phyloP scores from a whole-genome alignment of 2,113 vertebrate species.

The Pseudopodoces humilis region DNA sequence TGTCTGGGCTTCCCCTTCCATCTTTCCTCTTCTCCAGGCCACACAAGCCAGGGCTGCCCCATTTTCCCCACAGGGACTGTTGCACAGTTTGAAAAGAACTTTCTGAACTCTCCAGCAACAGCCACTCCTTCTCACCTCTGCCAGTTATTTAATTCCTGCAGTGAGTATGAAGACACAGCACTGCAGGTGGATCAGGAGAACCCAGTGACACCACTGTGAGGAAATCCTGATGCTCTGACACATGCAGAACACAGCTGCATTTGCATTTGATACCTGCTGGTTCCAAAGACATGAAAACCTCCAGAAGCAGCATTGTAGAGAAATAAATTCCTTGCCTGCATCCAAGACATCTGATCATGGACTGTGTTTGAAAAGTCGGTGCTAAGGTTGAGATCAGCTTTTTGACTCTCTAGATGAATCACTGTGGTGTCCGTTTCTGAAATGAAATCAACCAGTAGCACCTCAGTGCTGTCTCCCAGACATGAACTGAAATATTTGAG shows the following conservation, averaged over 20 bases:
- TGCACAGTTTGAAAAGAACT: neutral
- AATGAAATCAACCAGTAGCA: slow-evolving; percentile 29
- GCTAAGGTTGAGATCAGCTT: slow-evolving; percentile 4
- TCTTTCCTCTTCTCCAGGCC: neutral
- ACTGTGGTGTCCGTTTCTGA: neutral
- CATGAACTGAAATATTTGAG: slow-evolving; percentile 24
- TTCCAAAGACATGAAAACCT: neutral
- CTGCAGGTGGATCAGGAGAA: neutral
- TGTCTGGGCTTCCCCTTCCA: neutral
- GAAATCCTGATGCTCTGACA: neutral
- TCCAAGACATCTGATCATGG: neutral
- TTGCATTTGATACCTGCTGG: neutral
- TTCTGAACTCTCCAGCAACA: neutral
- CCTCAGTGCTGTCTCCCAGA: neutral
- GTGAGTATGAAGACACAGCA: neutral
- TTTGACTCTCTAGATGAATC: slow-evolving; percentile 34
- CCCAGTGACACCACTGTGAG: neutral
- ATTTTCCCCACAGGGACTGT: neutral
- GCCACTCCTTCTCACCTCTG: neutral
- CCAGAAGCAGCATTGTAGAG: neutral
- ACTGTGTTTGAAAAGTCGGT: neutral
- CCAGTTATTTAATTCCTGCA: neutral
- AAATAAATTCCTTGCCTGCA: neutral
- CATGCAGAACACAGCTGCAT: neutral
- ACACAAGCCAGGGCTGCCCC: neutral